These are phyloP conservation scores for Drosophila serrata DNA, from an alignment of 1,140 invertebrate genomes.

Conservation along the genomic window DNA sequence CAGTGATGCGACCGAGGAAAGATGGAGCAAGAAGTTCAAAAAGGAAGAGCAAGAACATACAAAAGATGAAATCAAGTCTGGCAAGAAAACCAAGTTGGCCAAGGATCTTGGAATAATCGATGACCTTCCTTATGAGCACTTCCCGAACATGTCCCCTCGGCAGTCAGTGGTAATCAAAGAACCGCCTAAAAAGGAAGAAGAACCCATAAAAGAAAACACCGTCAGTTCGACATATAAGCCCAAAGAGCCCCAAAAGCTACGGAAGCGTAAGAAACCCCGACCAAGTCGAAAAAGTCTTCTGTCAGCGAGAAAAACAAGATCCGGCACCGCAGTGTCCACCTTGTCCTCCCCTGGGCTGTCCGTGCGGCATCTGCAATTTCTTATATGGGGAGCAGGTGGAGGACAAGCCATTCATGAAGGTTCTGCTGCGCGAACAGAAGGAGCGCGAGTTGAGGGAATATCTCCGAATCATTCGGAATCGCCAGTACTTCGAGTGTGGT, in stretches of 20 bases:
- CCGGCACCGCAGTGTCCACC: neutral
- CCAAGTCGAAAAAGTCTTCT: neutral
- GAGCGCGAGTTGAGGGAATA: conserved; percentile 25
- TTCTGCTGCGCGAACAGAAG: conserved; percentile 37
- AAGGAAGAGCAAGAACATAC: neutral
- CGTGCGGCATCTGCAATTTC: conserved; percentile 35
- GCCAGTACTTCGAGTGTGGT: conserved; percentile 7
- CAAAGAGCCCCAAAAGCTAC: no score
- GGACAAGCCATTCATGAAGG: conserved; percentile 33
- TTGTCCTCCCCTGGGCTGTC: conserved; percentile 6
- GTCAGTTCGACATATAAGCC: neutral
- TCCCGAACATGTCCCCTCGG: no score
- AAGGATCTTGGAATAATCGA: no score
- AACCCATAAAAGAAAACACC: no score
- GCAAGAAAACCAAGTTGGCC: no score
- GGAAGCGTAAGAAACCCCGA: neutral
- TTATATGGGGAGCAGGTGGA: conserved; percentile 10
- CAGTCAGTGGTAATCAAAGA: no score
- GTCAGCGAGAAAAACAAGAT: neutral
- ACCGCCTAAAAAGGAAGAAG: no score
- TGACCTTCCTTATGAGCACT: no score
- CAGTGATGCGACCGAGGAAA: neutral
- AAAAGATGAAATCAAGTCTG: no score
- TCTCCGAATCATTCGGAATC: conserved; percentile 4
- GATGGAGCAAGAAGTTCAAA: neutral